Evolutionary conservation across 2,797 vertebrate genomes (phyloP), one percentile per base, ranked within the genome.

Genomic region (Poeciliopsis turneri): DNA sequence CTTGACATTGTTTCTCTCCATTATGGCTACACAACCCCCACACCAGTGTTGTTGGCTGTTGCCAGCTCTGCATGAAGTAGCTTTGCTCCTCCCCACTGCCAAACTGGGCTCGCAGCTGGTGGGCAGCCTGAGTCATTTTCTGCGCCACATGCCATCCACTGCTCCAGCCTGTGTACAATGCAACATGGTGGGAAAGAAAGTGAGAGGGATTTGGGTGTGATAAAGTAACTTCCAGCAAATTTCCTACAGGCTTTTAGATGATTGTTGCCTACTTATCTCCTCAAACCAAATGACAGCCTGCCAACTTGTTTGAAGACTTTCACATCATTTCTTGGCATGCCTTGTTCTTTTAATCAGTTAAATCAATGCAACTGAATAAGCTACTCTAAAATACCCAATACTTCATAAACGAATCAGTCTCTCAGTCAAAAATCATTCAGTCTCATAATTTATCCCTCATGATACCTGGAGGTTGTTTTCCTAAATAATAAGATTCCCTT

Each of bases 51-150:
- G 82, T 78, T 51, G 78, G 78, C 77, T 55, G 68, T 74, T 85
- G 81, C 75, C 86, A 80, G 74, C 86, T 66, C 89, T 77, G 80
- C 82, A 74, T 88, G 80, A 91, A 89, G 89, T 85, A 84, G 88
- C 83, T 90, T 86, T 88, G 85, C 86, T 91, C 88, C 89, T 85
- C 86, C 85, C 81, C 78, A 76, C 80, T 89, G 89, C 86, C 89
- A 88, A 79, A 80, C 85, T 73, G 77, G 69, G 77, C 86, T 88
- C 92, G 89, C 92, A 93, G 93, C 93, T 92, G 89, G 92, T 92
- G 88, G 92, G 91, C 90, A 87, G 91, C 80, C 90, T 95, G 94
- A 95, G 88, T 95, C 94, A 94, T 88, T 89, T 90, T 74, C 82
- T 89, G 90, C 85, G 89, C 92, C 90, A 90, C 94, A 94, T 90